phyloP scores from a whole-genome alignment of 2,113 vertebrate species.

The Scophthalmus maximus region DNA sequence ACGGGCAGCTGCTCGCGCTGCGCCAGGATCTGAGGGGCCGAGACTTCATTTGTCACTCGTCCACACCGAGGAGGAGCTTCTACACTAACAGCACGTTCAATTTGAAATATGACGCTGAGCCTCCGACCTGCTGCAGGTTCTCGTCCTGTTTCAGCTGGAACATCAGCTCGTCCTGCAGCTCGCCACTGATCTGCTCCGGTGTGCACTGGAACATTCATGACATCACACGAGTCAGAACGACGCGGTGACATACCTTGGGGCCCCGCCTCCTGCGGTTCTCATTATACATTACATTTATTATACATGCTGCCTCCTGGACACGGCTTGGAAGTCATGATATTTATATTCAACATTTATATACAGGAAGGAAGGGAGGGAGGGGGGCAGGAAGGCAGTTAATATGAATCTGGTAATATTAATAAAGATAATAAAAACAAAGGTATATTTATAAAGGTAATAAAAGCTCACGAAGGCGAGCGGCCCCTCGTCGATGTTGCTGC shows the following conservation, averaged over 20 bases:
- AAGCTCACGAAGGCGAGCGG: constrained; percentile 91
- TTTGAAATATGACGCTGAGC: too few relatives aligned
- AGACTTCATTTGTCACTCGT: neutral
- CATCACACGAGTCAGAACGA: too few relatives aligned
- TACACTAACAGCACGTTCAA: neutral
- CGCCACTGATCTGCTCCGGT: constrained; percentile 93
- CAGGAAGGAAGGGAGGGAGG: too few relatives aligned
- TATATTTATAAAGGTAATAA: neutral
- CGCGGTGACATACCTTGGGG: too few relatives aligned
- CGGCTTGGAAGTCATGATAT: too few relatives aligned
- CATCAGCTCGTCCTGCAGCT: constrained; percentile 87
- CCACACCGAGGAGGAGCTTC: neutral
- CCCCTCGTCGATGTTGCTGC: constrained; percentile 97
- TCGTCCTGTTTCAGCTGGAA: constrained; percentile 88
- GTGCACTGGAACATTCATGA: constrained; percentile 82
- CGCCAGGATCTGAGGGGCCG: constrained; percentile 81
- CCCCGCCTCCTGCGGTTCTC: too few relatives aligned
- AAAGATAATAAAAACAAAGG: too few relatives aligned
- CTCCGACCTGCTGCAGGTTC: constrained; percentile 86
- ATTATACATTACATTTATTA: too few relatives aligned
- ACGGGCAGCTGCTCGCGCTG: constrained; percentile 89
- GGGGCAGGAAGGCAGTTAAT: too few relatives aligned
- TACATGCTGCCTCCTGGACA: too few relatives aligned
- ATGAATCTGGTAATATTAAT: too few relatives aligned
- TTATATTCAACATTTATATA: too few relatives aligned